A percentile compares a stretch with the other conserved stretches of the same genome.
phyloP scores from a whole-genome alignment of 2,113 vertebrate species.

The Struthidea cinerea region DNA sequence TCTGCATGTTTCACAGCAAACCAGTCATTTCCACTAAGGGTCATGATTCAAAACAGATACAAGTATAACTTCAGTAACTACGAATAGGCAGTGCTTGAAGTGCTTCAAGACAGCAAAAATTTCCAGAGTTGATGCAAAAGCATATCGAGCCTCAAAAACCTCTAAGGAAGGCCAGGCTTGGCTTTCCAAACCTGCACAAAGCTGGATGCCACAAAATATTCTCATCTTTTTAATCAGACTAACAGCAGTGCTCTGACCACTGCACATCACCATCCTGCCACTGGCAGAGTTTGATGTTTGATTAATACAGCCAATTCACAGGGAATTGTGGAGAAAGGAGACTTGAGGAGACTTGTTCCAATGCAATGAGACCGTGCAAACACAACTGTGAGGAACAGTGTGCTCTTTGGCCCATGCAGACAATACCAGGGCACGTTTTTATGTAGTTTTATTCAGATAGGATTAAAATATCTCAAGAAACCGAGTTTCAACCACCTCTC shows the following conservation, averaged over 20 bases:
- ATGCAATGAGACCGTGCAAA: neutral
- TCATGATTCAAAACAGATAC: neutral
- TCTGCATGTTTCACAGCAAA: neutral
- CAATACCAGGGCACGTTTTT: slow-evolving; percentile 23
- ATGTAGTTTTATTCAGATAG: slow-evolving; percentile 47
- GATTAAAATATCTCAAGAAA: slow-evolving; percentile 53
- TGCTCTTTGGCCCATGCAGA: slow-evolving; percentile 32
- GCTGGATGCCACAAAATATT: neutral
- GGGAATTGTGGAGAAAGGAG: neutral
- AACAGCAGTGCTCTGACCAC: neutral
- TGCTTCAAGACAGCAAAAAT: neutral
- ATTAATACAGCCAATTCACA: neutral
- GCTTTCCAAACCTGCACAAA: neutral
- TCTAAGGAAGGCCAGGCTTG: neutral
- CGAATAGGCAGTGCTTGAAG: neutral
- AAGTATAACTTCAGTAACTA: neutral
- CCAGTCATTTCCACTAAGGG: neutral
- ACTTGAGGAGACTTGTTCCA: slow-evolving; percentile 29
- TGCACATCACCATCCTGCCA: neutral
- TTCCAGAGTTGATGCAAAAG: neutral
- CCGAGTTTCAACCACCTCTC: neutral
- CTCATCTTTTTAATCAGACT: neutral
- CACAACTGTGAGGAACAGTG: slow-evolving; percentile 39
- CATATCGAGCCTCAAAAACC: neutral
- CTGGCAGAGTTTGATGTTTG: neutral